Evolutionary conservation across 2,797 vertebrate species (phyloP).

Genomic region (Liasis olivaceus): DNA sequence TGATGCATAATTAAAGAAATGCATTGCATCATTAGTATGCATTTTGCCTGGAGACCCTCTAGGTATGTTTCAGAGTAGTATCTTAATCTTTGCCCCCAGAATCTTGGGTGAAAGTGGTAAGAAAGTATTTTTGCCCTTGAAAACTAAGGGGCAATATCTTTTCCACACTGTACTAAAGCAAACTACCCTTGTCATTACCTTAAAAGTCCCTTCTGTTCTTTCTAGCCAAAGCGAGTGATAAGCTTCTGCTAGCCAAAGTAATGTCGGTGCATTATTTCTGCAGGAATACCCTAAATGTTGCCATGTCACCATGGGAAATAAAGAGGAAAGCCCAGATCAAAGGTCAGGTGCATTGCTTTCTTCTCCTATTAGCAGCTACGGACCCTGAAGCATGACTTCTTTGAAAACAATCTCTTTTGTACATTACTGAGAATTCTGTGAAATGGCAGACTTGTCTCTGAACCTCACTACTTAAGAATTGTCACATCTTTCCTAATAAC

Average conservation of each 20-base stretch:
- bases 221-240: not conserved
- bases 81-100: not conserved
- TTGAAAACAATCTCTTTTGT: not conserved
- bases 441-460: not conserved
- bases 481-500: slow-evolving; percentile 9
- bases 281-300: not conserved
- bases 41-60: not conserved
- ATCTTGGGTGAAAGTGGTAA: not conserved
- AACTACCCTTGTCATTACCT: not conserved
- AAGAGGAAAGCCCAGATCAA: not conserved
- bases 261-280: not conserved
- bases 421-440: not conserved
- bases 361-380: not conserved
- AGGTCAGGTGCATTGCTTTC: not conserved
- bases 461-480: not conserved
- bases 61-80: not conserved
- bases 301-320: not conserved
- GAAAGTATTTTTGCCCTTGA: not conserved
- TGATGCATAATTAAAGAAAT: not conserved
- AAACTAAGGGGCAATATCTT: not conserved
- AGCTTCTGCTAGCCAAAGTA: not conserved
- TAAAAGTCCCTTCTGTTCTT: not conserved
- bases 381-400: not conserved
- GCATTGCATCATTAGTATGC: not conserved
- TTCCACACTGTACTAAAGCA: not conserved